Conservation (phyloP, 2,888 invertebrate genomes). For the Leptopilina syphax region DNA sequence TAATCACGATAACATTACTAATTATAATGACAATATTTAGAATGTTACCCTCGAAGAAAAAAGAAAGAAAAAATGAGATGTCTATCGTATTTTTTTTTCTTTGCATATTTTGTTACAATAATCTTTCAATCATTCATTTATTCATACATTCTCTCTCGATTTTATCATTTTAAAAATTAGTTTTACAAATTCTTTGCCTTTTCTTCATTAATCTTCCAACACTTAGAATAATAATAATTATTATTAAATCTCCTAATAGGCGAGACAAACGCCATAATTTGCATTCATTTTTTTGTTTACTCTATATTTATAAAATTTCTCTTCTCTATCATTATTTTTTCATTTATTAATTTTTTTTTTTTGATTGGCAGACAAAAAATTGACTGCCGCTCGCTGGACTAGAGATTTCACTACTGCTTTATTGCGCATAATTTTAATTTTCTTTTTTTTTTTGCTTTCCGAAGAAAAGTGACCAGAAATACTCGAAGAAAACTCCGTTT, state of each 20-base stretch:
- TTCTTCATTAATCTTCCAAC: constrained; percentile 54
- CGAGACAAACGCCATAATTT: constrained; percentile 59
- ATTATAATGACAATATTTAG: constrained; percentile 35
- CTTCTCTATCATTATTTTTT: constrained; percentile 54
- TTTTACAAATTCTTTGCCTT: constrained; percentile 57
- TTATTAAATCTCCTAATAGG: constrained; percentile 59
- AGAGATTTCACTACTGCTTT: constrained; percentile 76
- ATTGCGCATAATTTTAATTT: constrained; percentile 60
- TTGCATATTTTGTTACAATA: constrained; percentile 13
- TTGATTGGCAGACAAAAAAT: constrained; percentile 71
- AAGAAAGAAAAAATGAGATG: constrained; percentile 40
- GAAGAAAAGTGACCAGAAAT: constrained; percentile 26
- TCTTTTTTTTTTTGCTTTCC: constrained; percentile 43
- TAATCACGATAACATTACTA: constrained; percentile 22
- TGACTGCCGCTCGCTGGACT: constrained; percentile 75
- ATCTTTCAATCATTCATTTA: constrained; percentile 26
- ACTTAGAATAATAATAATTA: constrained; percentile 64
- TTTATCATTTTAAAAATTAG: constrained; percentile 49
- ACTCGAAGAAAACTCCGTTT: constrained; percentile 32
- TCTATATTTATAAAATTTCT: constrained; percentile 54
- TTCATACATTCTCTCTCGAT: background rate
- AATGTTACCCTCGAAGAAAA: constrained; percentile 17
- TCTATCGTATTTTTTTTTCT: constrained; percentile 35
- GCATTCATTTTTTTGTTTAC: constrained; percentile 47
- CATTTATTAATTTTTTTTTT: constrained; percentile 64